A percentile compares a stretch with the other conserved stretches of the same genome.
These are phyloP conservation scores for Parazoanthus swiftii DNA, from an alignment of 92 coral and sea anemone genomes.

Conservation along the genomic window DNA sequence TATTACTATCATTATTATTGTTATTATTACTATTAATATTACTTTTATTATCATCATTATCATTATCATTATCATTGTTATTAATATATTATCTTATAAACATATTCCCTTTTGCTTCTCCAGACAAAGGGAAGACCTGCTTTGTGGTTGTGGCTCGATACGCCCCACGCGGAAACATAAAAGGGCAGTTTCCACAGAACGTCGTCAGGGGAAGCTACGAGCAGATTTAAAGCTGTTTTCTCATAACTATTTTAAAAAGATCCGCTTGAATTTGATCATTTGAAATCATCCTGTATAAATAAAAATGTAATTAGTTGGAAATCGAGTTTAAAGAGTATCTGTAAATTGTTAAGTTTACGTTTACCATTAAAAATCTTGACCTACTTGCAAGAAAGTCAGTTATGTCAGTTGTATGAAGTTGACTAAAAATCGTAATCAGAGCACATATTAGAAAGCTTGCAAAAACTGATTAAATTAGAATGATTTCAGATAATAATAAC, in stretches of 20 bases:
- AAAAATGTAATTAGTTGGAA: neutral
- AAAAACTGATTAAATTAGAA: no score
- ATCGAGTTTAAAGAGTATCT: no score
- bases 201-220: constrained; percentile 24
- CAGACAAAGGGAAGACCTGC: constrained; percentile 35
- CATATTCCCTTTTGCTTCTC: neutral
- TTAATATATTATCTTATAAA: neutral
- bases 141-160: constrained; percentile 35
- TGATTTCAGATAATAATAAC: no score
- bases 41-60: no score
- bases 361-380: no score
- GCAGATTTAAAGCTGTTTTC: neutral
- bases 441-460: no score
- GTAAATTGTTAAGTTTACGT: neutral
- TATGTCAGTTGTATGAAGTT: no score
- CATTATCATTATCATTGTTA: neutral
- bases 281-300: neutral
- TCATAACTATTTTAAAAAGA: no score
- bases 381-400: no score
- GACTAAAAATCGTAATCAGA: no score
- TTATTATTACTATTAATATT: no score
- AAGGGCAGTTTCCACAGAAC: constrained; percentile 32
- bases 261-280: neutral
- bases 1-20: neutral
- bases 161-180: constrained; percentile 36